Evolutionary conservation across 2,888 invertebrate species (phyloP).

Genomic region (Conomelus anceps): DNA sequence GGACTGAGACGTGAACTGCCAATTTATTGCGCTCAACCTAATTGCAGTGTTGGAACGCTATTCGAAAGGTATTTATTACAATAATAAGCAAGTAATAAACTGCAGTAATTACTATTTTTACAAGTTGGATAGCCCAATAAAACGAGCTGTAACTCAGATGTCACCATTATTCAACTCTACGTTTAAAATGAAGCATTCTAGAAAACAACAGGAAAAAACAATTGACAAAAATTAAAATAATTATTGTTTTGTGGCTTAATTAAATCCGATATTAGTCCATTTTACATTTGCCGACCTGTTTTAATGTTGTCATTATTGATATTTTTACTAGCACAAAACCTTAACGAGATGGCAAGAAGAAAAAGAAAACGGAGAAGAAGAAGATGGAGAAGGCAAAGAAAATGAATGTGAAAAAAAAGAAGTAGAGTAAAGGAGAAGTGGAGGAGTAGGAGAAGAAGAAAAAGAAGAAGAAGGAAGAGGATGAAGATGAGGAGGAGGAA

Average conservation of each 20-base stretch:
- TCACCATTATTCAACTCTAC: background rate
- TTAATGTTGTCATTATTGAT: too few species aligned
- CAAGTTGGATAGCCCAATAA: background rate
- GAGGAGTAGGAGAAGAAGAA: too few species aligned
- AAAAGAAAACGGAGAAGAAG: too few species aligned
- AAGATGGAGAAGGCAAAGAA: too few species aligned
- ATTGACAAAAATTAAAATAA: background rate
- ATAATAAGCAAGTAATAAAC: background rate
- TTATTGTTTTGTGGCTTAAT: background rate
- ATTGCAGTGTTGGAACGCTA: background rate
- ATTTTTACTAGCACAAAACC: too few species aligned
- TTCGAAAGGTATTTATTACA: background rate
- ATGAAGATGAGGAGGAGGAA: too few species aligned
- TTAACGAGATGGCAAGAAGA: too few species aligned
- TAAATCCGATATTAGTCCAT: background rate
- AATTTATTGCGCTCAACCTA: background rate
- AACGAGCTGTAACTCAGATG: background rate
- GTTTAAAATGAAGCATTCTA: background rate
- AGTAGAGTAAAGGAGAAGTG: too few species aligned
- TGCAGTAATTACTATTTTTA: background rate
- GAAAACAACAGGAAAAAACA: background rate
- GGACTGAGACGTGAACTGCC: too few species aligned
- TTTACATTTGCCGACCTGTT: background rate
- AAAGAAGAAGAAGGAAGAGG: too few species aligned
- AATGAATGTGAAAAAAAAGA: too few species aligned